Conservation (phyloP, 2,888 invertebrate genomes). For the Ophion obscuratus region DNA sequence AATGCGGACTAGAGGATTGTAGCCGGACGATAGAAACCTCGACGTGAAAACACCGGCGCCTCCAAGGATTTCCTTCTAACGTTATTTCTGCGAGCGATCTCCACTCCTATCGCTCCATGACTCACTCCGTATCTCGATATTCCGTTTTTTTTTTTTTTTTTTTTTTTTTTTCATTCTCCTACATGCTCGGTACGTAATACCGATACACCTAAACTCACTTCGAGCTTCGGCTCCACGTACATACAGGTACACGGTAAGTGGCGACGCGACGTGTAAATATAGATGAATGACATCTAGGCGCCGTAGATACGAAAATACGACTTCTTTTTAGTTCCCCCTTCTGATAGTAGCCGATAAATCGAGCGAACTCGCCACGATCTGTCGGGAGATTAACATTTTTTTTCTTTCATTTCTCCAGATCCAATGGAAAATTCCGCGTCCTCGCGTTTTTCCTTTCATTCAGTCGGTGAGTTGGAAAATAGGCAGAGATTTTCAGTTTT, state of each 20-base stretch:
- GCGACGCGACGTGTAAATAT: conserved; percentile 27
- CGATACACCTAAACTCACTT: conserved; percentile 14
- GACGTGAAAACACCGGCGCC: conserved; percentile 55
- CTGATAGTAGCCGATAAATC: conserved; percentile 28
- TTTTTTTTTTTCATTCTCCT: conserved; percentile 23
- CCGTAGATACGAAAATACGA: conserved; percentile 38
- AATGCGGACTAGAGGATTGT: conserved; percentile 23
- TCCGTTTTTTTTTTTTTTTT: conserved; percentile 30
- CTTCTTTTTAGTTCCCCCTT: conserved; percentile 3
- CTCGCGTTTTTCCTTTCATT: neutral
- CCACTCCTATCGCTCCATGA: conserved; percentile 56
- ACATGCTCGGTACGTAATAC: conserved; percentile 32
- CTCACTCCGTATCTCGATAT: conserved; percentile 60
- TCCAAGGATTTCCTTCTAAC: conserved; percentile 66
- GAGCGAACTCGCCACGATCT: neutral
- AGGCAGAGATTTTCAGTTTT: neutral
- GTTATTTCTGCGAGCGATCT: conserved; percentile 61
- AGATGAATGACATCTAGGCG: conserved; percentile 44
- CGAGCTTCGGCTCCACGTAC: neutral
- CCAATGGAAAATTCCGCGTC: neutral
- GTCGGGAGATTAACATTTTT: neutral
- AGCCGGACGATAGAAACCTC: conserved; percentile 28
- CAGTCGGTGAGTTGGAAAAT: too few species aligned
- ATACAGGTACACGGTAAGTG: conserved; percentile 31
- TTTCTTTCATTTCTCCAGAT: neutral